Conservation (phyloP, 1,140 invertebrate species). For the Solenopsis fugax region DNA sequence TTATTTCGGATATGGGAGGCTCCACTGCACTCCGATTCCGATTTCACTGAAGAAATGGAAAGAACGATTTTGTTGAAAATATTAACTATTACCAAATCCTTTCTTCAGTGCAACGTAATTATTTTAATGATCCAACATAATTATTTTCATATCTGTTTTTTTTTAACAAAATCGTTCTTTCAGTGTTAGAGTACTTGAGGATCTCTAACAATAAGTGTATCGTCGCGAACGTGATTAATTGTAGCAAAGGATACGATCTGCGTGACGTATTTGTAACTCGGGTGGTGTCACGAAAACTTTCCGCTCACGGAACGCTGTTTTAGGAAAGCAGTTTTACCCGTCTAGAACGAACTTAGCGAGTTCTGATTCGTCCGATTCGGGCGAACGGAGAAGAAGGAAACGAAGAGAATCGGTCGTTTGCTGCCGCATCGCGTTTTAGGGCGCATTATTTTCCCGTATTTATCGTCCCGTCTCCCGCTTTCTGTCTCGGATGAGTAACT, state of each 20-base stretch:
- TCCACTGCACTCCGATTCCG: too few species aligned
- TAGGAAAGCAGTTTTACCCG: not conserved
- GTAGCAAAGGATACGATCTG: not conserved
- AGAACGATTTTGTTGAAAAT: too few species aligned
- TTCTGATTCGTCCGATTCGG: not conserved
- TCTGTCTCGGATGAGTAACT: slow-evolving; percentile 72
- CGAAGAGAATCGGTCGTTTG: not conserved
- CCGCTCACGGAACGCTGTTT: not conserved
- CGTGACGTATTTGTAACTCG: not conserved
- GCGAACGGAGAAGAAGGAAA: not conserved
- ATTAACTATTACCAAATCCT: too few species aligned
- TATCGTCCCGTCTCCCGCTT: slow-evolving; percentile 50
- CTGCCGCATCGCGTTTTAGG: slow-evolving; percentile 28
- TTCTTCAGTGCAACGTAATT: too few species aligned
- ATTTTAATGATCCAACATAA: too few species aligned
- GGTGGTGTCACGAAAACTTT: not conserved
- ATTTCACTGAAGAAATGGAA: too few species aligned
- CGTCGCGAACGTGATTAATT: too few species aligned
- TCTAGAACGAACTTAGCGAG: slow-evolving; percentile 19
- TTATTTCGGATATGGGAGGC: too few species aligned
- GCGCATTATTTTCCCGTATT: slow-evolving; percentile 23
- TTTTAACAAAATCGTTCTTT: too few species aligned
- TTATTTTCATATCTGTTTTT: too few species aligned
- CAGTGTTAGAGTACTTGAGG: too few species aligned
- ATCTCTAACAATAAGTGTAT: too few species aligned